phyloP scores from a whole-genome alignment of 92 coral and sea anemone genomes.

The Palythoa caribaeorum region DNA sequence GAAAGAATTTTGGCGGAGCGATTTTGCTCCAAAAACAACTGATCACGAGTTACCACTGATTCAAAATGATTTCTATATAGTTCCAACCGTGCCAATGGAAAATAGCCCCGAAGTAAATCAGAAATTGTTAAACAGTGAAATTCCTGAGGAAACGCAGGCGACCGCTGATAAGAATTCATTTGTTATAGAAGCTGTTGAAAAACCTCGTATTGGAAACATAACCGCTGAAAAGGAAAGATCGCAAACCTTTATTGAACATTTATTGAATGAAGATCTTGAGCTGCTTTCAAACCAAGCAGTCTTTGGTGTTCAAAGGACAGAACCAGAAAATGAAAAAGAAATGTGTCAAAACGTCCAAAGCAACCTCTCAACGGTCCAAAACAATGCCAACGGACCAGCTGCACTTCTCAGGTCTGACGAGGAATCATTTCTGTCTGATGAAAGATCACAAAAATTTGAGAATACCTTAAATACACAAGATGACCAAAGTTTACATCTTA shows the following conservation, averaged over 20 bases:
- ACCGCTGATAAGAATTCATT: background rate
- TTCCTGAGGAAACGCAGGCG: background rate
- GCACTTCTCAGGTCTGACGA: background rate
- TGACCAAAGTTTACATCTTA: background rate
- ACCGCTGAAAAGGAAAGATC: background rate
- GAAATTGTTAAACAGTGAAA: background rate
- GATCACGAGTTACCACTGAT: background rate
- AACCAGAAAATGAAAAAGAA: background rate
- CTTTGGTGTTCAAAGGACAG: background rate
- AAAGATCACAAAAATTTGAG: background rate
- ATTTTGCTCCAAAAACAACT: background rate
- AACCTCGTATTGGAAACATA: background rate
- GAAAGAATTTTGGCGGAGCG: slow-evolving; percentile 2
- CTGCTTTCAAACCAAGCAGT: background rate
- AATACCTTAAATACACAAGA: background rate
- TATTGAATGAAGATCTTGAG: background rate
- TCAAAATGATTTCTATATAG: background rate
- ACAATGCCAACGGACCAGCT: background rate
- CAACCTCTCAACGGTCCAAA: background rate
- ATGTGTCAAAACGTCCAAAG: background rate
- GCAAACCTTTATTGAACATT: background rate
- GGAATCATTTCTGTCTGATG: background rate
- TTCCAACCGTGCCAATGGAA: background rate
- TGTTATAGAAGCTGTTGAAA: background rate
- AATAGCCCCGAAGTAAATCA: background rate